A percentile compares a stretch with the other conserved stretches of the same genome.
phyloP scores from a whole-genome alignment of 2,113 vertebrate species.

The Nestor notabilis region DNA sequence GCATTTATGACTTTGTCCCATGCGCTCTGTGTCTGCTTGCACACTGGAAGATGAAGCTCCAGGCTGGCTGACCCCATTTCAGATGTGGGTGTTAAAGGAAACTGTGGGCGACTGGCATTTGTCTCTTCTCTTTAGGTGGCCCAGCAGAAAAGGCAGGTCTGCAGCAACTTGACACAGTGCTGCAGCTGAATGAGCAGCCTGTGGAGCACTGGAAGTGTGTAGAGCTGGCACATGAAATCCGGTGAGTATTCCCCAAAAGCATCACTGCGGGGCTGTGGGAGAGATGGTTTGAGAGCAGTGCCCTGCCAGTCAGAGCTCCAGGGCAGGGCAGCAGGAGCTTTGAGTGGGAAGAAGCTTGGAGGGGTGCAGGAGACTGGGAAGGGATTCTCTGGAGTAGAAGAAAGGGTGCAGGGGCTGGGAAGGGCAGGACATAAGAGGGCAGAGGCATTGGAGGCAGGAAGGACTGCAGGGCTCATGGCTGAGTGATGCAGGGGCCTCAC shows the following conservation, averaged over 20 bases:
- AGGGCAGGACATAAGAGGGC: neutral
- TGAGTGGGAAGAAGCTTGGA: neutral
- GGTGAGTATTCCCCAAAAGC: constrained; percentile 67
- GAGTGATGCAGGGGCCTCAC: accelerated
- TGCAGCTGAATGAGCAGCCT: constrained; percentile 90
- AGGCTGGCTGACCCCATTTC: neutral
- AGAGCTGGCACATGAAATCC: constrained; percentile 91
- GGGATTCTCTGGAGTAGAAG: neutral
- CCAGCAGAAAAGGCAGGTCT: constrained; percentile 92
- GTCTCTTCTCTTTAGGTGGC: constrained; percentile 78
- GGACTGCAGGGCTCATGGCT: accelerated
- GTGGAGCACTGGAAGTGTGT: constrained; percentile 97
- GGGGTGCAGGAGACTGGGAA: neutral
- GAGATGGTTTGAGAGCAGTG: neutral
- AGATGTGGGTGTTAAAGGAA: neutral
- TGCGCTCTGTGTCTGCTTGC: neutral
- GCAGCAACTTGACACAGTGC: constrained; percentile 88
- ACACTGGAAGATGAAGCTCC: neutral
- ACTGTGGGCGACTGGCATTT: neutral
- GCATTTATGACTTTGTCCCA: neutral
- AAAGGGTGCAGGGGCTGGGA: neutral
- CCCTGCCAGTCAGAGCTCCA: neutral
- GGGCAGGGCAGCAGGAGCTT: neutral
- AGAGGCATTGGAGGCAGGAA: neutral
- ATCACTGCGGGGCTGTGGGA: neutral